A percentile compares a stretch with the other conserved stretches of the same genome.
Conservation (phyloP, 2,113 vertebrate genomes). For the Ailurus styani region DNA sequence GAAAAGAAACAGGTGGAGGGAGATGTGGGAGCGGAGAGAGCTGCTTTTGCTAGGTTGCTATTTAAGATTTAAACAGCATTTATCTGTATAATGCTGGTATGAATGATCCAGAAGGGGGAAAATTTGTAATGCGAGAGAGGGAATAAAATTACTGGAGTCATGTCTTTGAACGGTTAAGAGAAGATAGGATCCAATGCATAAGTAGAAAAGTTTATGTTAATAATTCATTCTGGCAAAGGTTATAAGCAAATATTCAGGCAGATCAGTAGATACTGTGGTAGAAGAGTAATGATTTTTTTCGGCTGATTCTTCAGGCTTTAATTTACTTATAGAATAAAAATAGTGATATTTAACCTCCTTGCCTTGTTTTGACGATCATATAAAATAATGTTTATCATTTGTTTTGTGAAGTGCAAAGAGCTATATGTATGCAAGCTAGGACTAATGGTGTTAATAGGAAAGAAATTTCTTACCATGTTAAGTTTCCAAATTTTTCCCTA, state of each 20-base stretch:
- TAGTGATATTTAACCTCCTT: neutral
- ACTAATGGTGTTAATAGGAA: neutral
- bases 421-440: neutral
- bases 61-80: neutral
- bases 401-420: neutral
- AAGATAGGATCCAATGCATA: neutral
- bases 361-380: neutral
- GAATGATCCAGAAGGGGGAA: neutral
- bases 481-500: neutral
- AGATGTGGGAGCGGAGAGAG: neutral
- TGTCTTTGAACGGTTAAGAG: neutral
- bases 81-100: rapidly evolving
- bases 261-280: neutral
- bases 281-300: neutral
- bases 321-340: neutral
- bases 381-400: neutral
- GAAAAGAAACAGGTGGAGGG: neutral
- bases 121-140: neutral
- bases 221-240: constrained; percentile 25
- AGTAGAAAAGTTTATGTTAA: neutral
- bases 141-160: too few relatives aligned
- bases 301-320: neutral
- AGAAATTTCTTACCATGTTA: neutral
- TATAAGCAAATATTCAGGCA: neutral
- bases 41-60: too few relatives aligned